phyloP scores from a whole-genome alignment of 2,113 vertebrate genomes.

The Martes martes region DNA sequence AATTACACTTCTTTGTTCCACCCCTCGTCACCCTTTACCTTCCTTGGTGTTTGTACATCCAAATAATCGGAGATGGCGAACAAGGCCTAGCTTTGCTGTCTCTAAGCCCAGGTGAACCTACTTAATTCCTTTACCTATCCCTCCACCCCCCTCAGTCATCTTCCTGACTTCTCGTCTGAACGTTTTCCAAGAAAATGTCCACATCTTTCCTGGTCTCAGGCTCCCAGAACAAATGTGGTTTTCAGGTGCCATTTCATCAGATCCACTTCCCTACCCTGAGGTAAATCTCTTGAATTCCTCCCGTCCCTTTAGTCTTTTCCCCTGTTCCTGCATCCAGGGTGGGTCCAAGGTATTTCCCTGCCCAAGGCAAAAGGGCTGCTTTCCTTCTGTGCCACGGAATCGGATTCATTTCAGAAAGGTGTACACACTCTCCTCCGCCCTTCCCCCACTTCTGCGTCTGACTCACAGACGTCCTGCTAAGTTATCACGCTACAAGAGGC shows the following conservation, averaged over 20 bases:
- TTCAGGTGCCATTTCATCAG: slow-evolving; percentile 70
- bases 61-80: slow-evolving; percentile 69
- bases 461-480: slow-evolving; percentile 42
- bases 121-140: slow-evolving; percentile 56
- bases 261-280: slow-evolving; percentile 66
- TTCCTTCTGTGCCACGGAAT: slow-evolving; percentile 38
- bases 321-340: slow-evolving; percentile 51
- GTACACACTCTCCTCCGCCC: background rate
- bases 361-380: slow-evolving; percentile 57
- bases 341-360: slow-evolving; percentile 64
- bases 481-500: background rate
- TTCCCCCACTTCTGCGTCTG: background rate
- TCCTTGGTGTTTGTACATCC: slow-evolving; percentile 57
- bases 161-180: slow-evolving; percentile 64
- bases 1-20: slow-evolving; percentile 68
- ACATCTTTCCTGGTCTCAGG: slow-evolving; percentile 61
- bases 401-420: slow-evolving; percentile 61
- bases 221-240: slow-evolving; percentile 75
- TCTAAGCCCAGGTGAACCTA: slow-evolving; percentile 55
- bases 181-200: slow-evolving; percentile 75
- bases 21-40: slow-evolving; percentile 43
- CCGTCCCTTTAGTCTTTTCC: slow-evolving; percentile 62
- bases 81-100: slow-evolving; percentile 54
- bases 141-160: slow-evolving; percentile 51
- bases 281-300: slow-evolving; percentile 73